A percentile compares a stretch with the other conserved stretches of the same genome.
phyloP scores from a whole-genome alignment of 2,888 invertebrate species.

The Drosophila emarginata region DNA sequence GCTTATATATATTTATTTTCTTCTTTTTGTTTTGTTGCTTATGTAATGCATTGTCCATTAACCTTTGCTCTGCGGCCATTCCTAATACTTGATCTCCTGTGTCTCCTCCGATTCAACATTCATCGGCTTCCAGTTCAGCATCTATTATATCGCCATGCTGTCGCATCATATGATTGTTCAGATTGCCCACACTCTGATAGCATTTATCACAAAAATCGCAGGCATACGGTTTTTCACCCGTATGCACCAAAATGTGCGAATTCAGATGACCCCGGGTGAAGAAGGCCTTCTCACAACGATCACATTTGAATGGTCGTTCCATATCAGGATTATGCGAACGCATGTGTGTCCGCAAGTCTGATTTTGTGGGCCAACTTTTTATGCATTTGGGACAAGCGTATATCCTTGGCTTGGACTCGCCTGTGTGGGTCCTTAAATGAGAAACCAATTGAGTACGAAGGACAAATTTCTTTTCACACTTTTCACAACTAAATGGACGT shows the following conservation, averaged over 20 bases:
- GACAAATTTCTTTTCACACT: constrained; percentile 70
- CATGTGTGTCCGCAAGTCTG: constrained; percentile 78
- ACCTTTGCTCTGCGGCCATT: constrained; percentile 8
- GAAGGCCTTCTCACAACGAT: constrained; percentile 71
- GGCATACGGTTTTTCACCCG: constrained; percentile 78
- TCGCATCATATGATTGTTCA: constrained; percentile 72
- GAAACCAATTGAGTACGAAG: constrained; percentile 74
- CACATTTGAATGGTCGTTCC: constrained; percentile 74
- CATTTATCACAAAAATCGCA: constrained; percentile 70
- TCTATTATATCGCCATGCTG: constrained; percentile 57
- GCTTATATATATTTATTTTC: neutral
- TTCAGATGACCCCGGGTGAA: constrained; percentile 76
- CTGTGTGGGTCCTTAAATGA: constrained; percentile 76
- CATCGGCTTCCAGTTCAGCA: constrained; percentile 47
- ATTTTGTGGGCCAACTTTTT: constrained; percentile 77
- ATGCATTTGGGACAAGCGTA: constrained; percentile 69
- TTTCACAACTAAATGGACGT: constrained; percentile 67
- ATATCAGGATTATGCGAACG: constrained; percentile 70
- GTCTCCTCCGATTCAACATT: constrained; percentile 30
- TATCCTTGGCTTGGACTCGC: constrained; percentile 72
- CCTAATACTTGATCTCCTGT: constrained; percentile 33
- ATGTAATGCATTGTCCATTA: constrained; percentile 4
- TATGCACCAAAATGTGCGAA: constrained; percentile 77
- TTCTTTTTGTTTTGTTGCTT: neutral
- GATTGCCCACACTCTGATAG: constrained; percentile 77